Evolutionary conservation across 2,888 invertebrate species (phyloP).

Genomic region (Strigamia maritima): DNA sequence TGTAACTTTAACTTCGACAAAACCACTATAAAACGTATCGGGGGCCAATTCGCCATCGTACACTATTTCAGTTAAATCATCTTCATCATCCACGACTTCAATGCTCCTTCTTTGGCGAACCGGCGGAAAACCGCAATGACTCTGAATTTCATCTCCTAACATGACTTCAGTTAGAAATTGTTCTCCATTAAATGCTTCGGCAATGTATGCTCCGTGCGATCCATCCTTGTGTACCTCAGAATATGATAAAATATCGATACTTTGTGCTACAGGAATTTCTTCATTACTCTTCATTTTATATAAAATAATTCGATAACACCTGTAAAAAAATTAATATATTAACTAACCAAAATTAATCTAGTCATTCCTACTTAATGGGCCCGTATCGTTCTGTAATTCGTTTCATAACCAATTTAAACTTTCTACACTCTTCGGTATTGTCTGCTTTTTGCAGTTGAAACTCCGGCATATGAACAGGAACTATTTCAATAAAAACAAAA

Average conservation of each 20-base stretch:
- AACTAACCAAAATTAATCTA: background rate
- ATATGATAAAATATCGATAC: conserved; percentile 68
- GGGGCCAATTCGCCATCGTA: conserved; percentile 72
- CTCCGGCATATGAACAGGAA: conserved; percentile 43
- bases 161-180: conserved; percentile 40
- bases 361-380: conserved; percentile 70
- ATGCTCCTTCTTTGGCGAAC: background rate
- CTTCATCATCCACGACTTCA: background rate
- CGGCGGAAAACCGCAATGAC: conserved; percentile 35
- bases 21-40: conserved; percentile 77
- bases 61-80: conserved; percentile 29
- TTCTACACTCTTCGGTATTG: conserved; percentile 63
- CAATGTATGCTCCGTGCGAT: conserved; percentile 72
- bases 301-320: conserved; percentile 46
- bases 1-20: conserved; percentile 69
- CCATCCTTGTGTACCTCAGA: conserved; percentile 69
- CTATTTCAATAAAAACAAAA: conserved; percentile 51
- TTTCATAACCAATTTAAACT: conserved; percentile 63
- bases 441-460: conserved; percentile 58
- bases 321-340: conserved; percentile 36
- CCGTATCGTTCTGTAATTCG: conserved; percentile 80
- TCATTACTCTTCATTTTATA: conserved; percentile 44
- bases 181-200: conserved; percentile 71
- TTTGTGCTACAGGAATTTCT: conserved; percentile 47
- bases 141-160: conserved; percentile 41